These are phyloP conservation scores for Leptinotarsa juncta DNA, from an alignment of 2,888 invertebrate genomes.

Conservation along the genomic window DNA sequence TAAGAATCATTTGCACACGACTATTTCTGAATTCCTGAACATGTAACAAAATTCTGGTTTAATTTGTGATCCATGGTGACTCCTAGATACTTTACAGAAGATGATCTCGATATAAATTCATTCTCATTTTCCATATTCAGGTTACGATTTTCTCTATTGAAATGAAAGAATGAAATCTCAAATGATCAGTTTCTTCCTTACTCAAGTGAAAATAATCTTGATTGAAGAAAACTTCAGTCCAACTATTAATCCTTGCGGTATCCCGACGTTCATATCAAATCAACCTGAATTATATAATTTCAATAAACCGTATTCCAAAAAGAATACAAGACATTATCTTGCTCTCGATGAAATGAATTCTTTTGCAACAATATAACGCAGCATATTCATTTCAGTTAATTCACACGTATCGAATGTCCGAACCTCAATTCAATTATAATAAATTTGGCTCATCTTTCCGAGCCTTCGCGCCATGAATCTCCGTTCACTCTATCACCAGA, in stretches of 20 bases:
- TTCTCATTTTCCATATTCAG: no score
- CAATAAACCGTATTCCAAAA: no score
- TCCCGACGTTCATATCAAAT: no score
- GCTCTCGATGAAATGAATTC: no score
- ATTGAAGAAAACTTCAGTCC: no score
- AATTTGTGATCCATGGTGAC: not conserved
- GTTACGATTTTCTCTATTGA: not conserved
- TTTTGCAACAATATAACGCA: no score
- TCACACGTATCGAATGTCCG: not conserved
- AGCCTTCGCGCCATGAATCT: conserved; percentile 5
- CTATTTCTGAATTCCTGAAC: no score
- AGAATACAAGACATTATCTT: no score
- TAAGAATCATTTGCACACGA: not conserved
- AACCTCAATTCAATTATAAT: not conserved
- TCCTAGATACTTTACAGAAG: not conserved
- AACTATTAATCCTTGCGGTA: no score
- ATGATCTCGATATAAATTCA: no score
- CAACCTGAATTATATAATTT: no score
- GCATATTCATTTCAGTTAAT: not conserved
- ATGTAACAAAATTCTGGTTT: not conserved
- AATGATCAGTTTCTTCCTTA: not conserved
- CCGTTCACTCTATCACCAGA: conserved; percentile 3
- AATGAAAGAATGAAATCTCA: not conserved
- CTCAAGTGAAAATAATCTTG: no score
- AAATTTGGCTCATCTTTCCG: not conserved